These are phyloP conservation scores for Anthonomus grandis DNA, from an alignment of 1,140 invertebrate species.

Conservation along the genomic window DNA sequence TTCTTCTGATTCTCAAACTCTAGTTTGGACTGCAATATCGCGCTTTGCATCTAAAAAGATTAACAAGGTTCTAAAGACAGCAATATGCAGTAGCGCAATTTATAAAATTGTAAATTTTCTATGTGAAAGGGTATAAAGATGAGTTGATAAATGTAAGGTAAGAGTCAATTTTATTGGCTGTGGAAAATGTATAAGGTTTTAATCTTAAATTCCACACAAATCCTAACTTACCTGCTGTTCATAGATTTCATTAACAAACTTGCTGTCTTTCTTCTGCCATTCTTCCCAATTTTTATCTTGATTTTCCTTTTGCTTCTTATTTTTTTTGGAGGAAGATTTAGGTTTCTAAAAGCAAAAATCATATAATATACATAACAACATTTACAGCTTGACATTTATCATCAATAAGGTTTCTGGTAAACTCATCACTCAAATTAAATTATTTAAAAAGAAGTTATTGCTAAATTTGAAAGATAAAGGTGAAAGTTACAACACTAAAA, in stretches of 20 bases:
- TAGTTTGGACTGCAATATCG: slow-evolving; percentile 64
- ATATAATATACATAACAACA: too few relatives aligned
- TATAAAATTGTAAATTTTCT: too few relatives aligned
- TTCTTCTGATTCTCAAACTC: slow-evolving; percentile 65
- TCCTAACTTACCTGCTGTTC: slow-evolving; percentile 53
- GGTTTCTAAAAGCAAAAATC: slow-evolving; percentile 3
- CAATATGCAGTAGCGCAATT: too few relatives aligned
- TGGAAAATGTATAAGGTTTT: neutral
- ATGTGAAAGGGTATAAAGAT: too few relatives aligned
- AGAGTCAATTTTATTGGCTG: too few relatives aligned
- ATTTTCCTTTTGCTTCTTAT: slow-evolving; percentile 48
- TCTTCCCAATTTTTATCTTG: slow-evolving; percentile 56
- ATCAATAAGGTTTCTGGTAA: too few relatives aligned
- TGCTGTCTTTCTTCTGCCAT: slow-evolving; percentile 60
- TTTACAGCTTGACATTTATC: too few relatives aligned
- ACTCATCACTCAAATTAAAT: too few relatives aligned
- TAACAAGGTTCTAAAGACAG: neutral
- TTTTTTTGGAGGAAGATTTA: slow-evolving; percentile 41
- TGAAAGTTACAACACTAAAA: too few relatives aligned
- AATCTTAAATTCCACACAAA: neutral
- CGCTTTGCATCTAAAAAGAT: slow-evolving; percentile 52
- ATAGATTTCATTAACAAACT: slow-evolving; percentile 61
- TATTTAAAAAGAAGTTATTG: too few relatives aligned
- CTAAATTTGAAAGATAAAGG: too few relatives aligned
- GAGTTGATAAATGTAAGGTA: too few relatives aligned